Evolutionary conservation across 2,888 invertebrate genomes (phyloP).

Genomic region (Sipha maydis): DNA sequence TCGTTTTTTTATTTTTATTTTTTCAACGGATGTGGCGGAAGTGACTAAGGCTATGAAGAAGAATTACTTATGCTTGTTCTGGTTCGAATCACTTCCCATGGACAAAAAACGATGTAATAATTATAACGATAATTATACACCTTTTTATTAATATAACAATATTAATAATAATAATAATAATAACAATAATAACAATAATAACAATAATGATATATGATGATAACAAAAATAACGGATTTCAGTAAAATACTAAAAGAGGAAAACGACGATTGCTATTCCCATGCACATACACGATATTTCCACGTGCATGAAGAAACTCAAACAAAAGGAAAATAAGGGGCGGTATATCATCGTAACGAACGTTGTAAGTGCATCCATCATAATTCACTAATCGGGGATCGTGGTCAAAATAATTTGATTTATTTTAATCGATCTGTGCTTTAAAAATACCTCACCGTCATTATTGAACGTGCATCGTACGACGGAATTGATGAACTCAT

Average conservation of each 20-base stretch:
- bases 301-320: not conserved
- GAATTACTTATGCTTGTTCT: slow-evolving; percentile 59
- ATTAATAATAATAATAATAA: slow-evolving; percentile 4
- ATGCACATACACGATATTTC: not conserved
- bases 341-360: not conserved
- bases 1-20: slow-evolving; percentile 24
- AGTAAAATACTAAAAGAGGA: not conserved
- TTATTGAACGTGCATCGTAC: not conserved
- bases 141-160: slow-evolving; percentile 24
- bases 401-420: too few relatives aligned
- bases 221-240: slow-evolving; percentile 48
- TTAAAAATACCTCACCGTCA: too few relatives aligned
- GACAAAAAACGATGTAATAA: slow-evolving; percentile 49
- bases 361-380: not conserved
- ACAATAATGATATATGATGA: not conserved
- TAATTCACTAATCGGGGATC: too few relatives aligned
- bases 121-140: slow-evolving; percentile 56
- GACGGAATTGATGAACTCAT: too few relatives aligned
- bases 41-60: slow-evolving; percentile 50
- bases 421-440: too few relatives aligned
- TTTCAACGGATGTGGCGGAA: slow-evolving; percentile 38
- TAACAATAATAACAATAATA: not conserved
- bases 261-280: not conserved
- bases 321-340: not conserved
- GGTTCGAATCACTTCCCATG: slow-evolving; percentile 60